Evolutionary conservation across 1,140 invertebrate species (phyloP), one percentile per base, ranked within the genome.

Genomic region (Drosophila insularis): DNA sequence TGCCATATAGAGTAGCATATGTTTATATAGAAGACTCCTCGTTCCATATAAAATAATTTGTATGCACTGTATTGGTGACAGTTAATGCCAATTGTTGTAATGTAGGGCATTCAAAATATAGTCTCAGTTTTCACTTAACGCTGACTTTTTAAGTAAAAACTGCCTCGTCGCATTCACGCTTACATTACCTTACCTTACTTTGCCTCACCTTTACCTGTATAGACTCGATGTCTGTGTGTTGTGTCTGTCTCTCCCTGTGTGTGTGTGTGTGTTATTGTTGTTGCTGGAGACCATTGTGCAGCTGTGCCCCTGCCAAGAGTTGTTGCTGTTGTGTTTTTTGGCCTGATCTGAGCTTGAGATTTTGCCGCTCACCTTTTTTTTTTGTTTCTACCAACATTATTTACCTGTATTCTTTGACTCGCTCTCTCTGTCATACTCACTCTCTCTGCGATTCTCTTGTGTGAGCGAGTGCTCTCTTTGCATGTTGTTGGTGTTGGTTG

Each of bases 281-380:
- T 50, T 50, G 43, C 19, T 21, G 17, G 43, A 67, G 68, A 39
- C 67, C 69, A 66, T 74, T 87, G 71, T 75, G 79, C 80, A 84
- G 80, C 80, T 84, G 80, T 68, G 76, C 78, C 62, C 67, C 75
- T 55, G 14, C 31, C 55, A 23, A 39, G 27, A n/a, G 56, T 50
- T 7, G 23, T 53, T 68, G 53, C 43, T 53, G 54, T 60, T 56
- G 64, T 68, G 50, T 74, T 78, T 27, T 75, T 68, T 77, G 77
- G 80, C 78, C 63, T 86, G 81, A 86, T 87, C 82, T 79, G 66
- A 63, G 78, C 82, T 71, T 76, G 72, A 81, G 82, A 87, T 87
- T 86, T 71, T 67, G 71, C 43, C 63, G 76, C 75, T 86, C 71
- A 81, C 78, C 68, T 77, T 87, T 14, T 50, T 14, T 14, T 17